Evolutionary conservation across 2,113 vertebrate species (phyloP).

Genomic region (Sakesphorus luctuosus): DNA sequence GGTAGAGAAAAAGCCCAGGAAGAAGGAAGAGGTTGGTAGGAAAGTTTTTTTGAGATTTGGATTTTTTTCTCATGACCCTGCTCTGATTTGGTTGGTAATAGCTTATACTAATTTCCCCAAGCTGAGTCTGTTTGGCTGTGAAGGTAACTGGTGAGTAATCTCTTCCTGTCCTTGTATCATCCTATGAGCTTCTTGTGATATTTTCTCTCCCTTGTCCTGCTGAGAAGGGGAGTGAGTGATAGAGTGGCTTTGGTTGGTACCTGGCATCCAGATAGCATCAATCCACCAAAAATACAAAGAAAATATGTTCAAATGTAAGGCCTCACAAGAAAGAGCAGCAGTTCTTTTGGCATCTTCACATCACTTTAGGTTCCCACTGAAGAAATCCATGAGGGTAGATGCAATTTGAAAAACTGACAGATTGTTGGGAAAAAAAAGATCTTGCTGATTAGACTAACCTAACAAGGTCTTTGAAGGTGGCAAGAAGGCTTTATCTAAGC

Average conservation of each 20-base stretch:
- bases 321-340: not conserved
- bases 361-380: not conserved
- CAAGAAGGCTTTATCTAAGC: not conserved
- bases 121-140: not conserved
- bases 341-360: not conserved
- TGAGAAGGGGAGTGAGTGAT: not conserved
- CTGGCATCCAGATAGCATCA: not conserved
- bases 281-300: not conserved
- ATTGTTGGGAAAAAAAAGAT: not conserved
- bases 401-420: not conserved
- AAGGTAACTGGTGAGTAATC: not conserved
- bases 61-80: not conserved
- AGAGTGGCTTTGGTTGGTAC: not conserved
- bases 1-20: not conserved
- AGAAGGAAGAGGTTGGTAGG: not conserved
- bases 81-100: not conserved
- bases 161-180: not conserved
- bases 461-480: not conserved
- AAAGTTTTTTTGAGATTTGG: not conserved
- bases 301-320: not conserved
- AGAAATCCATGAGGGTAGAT: not conserved
- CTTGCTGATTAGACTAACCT: not conserved
- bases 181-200: not conserved
- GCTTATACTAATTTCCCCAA: not conserved
- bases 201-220: not conserved